Conservation (phyloP, 2,113 vertebrate genomes). For the Mustelus asterias region DNA sequence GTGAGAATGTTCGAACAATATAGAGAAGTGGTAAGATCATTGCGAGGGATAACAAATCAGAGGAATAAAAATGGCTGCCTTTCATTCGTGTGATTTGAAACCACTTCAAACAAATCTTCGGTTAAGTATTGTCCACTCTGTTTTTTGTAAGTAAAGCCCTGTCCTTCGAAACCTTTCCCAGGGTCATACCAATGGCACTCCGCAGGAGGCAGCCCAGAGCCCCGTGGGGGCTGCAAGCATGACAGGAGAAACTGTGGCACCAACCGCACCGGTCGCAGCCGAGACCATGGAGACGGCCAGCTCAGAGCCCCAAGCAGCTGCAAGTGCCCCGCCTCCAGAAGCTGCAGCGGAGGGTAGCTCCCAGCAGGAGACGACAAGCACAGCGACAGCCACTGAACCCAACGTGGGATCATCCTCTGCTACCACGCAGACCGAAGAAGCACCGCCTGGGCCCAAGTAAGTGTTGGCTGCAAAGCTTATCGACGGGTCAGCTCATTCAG, state of each 20-base stretch:
- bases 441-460: slow-evolving; percentile 42
- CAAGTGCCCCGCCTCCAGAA: background rate
- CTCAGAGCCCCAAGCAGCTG: slow-evolving; percentile 41
- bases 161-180: background rate
- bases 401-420: slow-evolving; percentile 1
- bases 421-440: slow-evolving; percentile 22
- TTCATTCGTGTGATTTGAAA: too few species aligned
- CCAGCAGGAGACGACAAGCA: background rate
- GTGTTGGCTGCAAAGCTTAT: slow-evolving; percentile 33
- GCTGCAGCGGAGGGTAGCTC: background rate
- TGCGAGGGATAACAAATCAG: background rate
- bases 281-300: slow-evolving; percentile 32
- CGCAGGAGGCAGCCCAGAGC: background rate
- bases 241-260: slow-evolving; percentile 42
- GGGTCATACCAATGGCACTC: background rate
- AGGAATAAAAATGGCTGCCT: background rate
- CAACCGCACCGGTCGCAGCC: slow-evolving; percentile 38
- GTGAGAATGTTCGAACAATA: background rate
- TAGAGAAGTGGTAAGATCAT: background rate
- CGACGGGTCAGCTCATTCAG: background rate
- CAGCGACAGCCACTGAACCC: background rate
- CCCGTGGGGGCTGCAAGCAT: background rate
- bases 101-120: too few species aligned
- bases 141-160: background rate
- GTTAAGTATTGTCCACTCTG: background rate